Evolutionary conservation across 2,113 vertebrate genomes (phyloP).

Genomic region (Heloderma charlesbogerti): DNA sequence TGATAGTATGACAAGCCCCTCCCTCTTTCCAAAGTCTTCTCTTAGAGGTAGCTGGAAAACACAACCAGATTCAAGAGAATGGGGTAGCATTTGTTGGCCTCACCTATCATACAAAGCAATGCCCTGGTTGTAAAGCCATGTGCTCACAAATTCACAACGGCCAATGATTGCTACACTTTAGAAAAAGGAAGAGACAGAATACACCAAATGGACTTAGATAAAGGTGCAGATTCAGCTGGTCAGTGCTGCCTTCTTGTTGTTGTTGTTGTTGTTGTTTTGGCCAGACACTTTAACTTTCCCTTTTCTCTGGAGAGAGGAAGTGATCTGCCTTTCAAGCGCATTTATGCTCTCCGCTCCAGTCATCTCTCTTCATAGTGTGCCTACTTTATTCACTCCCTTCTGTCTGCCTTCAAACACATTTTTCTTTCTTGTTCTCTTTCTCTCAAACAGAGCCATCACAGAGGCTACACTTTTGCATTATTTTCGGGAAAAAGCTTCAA

Average conservation of each 20-base stretch:
- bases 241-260: not conserved
- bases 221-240: constrained; percentile 9
- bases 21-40: constrained; percentile 46
- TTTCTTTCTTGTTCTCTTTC: not conserved
- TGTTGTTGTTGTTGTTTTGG: no score
- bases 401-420: not conserved
- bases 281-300: not conserved
- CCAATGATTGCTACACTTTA: constrained; percentile 15
- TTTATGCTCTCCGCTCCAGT: constrained; percentile 19
- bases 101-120: accelerated
- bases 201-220: not conserved
- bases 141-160: constrained; percentile 14
- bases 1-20: constrained; percentile 28
- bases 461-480: not conserved
- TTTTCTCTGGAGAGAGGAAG: constrained; percentile 23
- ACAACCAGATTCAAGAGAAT: constrained; percentile 45
- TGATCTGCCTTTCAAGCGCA: constrained; percentile 24
- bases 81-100: constrained; percentile 25
- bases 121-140: constrained; percentile 43
- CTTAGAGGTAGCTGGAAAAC: constrained; percentile 47
- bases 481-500: not conserved
- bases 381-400: not conserved
- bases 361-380: not conserved
- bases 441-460: not conserved
- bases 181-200: not conserved